Percentiles rank a stretch among this genome's conserved stretches.
Evolutionary conservation across 2,113 vertebrate species (phyloP).

Genomic region (Pollimyrus isidori): DNA sequence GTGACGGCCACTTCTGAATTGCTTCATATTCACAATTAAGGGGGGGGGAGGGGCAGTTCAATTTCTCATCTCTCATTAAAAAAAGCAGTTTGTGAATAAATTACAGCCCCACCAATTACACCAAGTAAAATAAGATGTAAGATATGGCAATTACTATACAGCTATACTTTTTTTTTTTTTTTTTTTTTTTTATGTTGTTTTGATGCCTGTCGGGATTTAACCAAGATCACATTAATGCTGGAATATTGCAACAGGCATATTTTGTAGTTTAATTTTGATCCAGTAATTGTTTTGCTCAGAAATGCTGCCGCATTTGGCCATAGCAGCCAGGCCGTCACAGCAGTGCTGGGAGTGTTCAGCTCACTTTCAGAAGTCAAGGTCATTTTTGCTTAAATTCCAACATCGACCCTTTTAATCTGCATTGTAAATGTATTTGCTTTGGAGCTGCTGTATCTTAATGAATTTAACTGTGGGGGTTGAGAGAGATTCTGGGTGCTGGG

Average conservation of each 20-base stretch:
- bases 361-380: background rate
- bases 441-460: background rate
- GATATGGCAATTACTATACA: background rate
- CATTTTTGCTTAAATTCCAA: background rate
- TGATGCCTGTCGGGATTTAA: background rate
- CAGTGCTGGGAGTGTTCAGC: background rate
- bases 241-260: background rate
- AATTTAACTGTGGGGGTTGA: background rate
- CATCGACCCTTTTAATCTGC: background rate
- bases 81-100: background rate
- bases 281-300: background rate
- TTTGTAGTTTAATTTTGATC: background rate
- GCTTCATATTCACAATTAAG: constrained; percentile 2
- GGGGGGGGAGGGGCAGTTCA: background rate
- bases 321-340: background rate
- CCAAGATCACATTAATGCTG: background rate
- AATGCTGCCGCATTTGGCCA: background rate
- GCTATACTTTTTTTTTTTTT: background rate
- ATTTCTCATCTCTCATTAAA: background rate
- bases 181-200: background rate
- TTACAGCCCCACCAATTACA: background rate
- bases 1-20: background rate
- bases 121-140: background rate
- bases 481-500: background rate
- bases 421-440: constrained; percentile 13